Conservation (phyloP, 2,797 vertebrate genomes). For the Perdix hodgsoniae region DNA sequence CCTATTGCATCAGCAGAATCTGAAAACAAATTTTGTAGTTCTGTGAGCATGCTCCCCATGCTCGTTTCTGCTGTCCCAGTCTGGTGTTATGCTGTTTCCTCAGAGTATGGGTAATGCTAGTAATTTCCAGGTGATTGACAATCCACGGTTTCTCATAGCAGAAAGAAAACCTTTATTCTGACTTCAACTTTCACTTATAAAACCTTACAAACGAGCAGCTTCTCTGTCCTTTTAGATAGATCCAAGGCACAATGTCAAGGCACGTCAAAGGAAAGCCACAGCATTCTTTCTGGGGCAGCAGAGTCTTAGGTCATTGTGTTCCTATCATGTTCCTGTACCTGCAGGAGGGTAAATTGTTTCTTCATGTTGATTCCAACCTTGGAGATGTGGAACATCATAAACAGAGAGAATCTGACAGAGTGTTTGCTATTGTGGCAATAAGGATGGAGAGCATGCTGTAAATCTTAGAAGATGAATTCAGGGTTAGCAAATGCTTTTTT, state of each 20-base stretch:
- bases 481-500: constrained; percentile 45
- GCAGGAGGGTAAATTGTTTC: background rate
- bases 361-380: background rate
- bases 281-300: background rate
- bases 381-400: background rate
- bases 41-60: background rate
- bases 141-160: background rate
- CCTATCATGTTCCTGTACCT: rapidly evolving
- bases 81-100: background rate
- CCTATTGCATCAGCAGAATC: background rate
- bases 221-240: background rate
- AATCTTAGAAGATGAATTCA: constrained; percentile 38
- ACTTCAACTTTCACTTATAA: background rate
- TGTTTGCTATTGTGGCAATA: background rate
- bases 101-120: background rate
- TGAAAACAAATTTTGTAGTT: background rate
- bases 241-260: background rate
- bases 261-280: background rate
- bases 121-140: background rate
- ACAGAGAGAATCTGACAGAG: background rate
- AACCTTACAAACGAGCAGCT: background rate
- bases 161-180: background rate
- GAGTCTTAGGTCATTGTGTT: background rate
- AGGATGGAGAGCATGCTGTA: background rate
- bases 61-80: background rate